Base-by-base conservation (phyloP, 2,113 vertebrate genomes). In the Ochotona princeps region DNA sequence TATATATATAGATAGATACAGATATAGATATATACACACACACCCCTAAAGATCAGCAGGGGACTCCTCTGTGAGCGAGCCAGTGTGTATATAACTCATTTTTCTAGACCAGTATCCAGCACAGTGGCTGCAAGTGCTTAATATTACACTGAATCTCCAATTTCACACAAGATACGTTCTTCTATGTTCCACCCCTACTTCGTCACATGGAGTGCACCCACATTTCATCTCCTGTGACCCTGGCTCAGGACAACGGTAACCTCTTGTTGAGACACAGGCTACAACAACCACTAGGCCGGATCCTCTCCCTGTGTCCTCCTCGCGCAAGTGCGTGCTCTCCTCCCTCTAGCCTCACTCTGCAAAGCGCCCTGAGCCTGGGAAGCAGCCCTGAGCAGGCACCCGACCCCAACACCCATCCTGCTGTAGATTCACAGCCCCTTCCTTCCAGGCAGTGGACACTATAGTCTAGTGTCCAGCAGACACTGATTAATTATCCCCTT, bases 91-190 rank as follows among this genome's bases (percentile, higher is more conserved):
- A 65, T 78, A 65, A 88, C 8, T 72, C n/a, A 82, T 86, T 38
- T 83, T 73, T 91, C 44, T 9, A 91, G 80, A 80, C 66, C 61
- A 87, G 54, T 54, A 85, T 60, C 44, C 8, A 84, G 23, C 74
- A 95, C 47, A 82, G n/a, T 21, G 12, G 70, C 73, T 66, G n/a
- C n/a, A n/a, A n/a, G n/a, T 79, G 32, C 63, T 87, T 90, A 35
- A n/a, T 80, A 88, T 65, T 74, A 92, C 66, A 79, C 7, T 67
- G 54, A 94, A 54, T 86, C 65, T 91, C 75, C 49, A 78, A 94
- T 38, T 78, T 51, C 74, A 90, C 25, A n/a, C 49, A 72, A 35
- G 13, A 17, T 57, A 57, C 5, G 54, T 57, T 57, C 4, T 57
- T 57, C 8, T 28, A 23, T 69, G 32, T 76, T 89, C 61, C 70